Conservation (phyloP, 2,888 invertebrate genomes). For the Labia minor region DNA sequence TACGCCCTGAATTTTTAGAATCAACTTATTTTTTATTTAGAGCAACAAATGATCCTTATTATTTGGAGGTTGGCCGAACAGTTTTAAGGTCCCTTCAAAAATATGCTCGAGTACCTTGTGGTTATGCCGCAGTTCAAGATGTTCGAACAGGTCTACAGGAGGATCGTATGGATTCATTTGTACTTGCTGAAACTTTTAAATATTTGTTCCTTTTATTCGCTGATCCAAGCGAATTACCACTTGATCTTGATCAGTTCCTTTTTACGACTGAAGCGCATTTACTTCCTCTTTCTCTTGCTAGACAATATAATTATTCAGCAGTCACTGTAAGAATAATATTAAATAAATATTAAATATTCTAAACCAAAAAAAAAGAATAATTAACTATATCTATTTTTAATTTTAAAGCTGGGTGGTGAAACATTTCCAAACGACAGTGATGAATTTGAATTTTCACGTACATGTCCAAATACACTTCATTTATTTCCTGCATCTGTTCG, state of each 20-base stretch:
- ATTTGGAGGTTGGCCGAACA: slow-evolving; percentile 81
- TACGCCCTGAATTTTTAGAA: slow-evolving; percentile 94
- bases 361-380: neutral
- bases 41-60: slow-evolving; percentile 92
- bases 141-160: slow-evolving; percentile 59
- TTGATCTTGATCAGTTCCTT: slow-evolving; percentile 76
- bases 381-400: neutral
- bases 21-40: slow-evolving; percentile 94
- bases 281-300: slow-evolving; percentile 72
- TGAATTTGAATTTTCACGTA: slow-evolving; percentile 49
- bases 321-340: slow-evolving; percentile 29
- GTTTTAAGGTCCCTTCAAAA: slow-evolving; percentile 81
- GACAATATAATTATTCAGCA: slow-evolving; percentile 38
- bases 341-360: neutral
- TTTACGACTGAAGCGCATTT: slow-evolving; percentile 94
- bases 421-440: slow-evolving; percentile 31
- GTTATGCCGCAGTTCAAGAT: slow-evolving; percentile 95
- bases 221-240: slow-evolving; percentile 68
- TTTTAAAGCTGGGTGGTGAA: neutral
- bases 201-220: slow-evolving; percentile 91
- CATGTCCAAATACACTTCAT: slow-evolving; percentile 76
- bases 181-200: slow-evolving; percentile 94
- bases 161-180: slow-evolving; percentile 84
- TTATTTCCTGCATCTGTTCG: slow-evolving; percentile 75
- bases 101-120: slow-evolving; percentile 87